Evolutionary conservation across 2,113 vertebrate genomes (phyloP).

Genomic region (Pseudopipra pipra): DNA sequence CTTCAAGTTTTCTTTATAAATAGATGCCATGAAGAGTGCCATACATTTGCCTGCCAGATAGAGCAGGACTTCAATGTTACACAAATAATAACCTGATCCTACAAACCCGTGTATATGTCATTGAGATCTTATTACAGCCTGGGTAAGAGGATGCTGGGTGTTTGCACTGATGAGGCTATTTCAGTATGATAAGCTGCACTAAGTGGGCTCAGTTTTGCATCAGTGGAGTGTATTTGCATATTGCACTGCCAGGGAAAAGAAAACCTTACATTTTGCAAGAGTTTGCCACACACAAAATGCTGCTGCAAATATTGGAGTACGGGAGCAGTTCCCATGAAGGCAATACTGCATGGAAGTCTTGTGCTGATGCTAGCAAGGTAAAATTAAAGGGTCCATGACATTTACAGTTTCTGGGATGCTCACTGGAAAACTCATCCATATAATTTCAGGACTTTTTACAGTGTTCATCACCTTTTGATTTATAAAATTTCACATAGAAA

Average conservation of each 20-base stretch:
- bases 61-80: neutral
- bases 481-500: neutral
- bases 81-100: conserved; percentile 14
- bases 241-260: conserved; percentile 2
- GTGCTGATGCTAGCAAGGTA: neutral
- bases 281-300: neutral
- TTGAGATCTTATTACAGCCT: conserved; percentile 14
- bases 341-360: neutral
- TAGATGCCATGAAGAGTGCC: neutral
- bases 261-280: neutral
- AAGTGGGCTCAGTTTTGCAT: conserved; percentile 47
- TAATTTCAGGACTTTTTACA: neutral
- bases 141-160: conserved; percentile 39
- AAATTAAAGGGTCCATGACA: neutral
- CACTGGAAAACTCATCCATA: neutral
- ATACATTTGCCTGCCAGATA: neutral
- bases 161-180: conserved; percentile 42
- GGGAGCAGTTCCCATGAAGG: neutral
- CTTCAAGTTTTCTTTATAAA: neutral
- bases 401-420: neutral
- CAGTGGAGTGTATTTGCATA: conserved; percentile 25
- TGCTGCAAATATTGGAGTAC: neutral
- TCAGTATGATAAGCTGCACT: conserved; percentile 34
- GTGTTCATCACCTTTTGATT: neutral
- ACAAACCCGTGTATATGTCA: conserved; percentile 21